A percentile compares a stretch with the other conserved stretches of the same genome.
phyloP scores from a whole-genome alignment of 30 jellyfish, hydroid and myxozoan genomes.

The Chironex yamaguchii region DNA sequence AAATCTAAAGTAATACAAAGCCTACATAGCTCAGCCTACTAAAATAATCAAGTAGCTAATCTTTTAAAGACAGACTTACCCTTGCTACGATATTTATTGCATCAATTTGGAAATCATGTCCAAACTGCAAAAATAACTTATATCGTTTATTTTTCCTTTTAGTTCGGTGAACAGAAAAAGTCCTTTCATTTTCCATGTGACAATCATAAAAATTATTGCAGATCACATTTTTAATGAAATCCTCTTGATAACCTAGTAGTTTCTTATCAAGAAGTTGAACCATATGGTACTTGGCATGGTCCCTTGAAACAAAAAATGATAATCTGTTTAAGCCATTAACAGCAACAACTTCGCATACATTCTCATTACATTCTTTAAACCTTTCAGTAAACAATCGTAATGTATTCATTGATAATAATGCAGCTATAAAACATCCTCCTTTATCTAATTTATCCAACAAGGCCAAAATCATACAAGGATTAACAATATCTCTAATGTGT shows the following conservation, averaged over 20 bases:
- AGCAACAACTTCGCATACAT: neutral
- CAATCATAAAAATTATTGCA: neutral
- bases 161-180: neutral
- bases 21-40: too few relatives aligned
- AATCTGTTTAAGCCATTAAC: neutral
- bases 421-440: neutral
- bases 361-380: neutral
- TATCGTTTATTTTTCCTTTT: neutral
- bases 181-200: neutral
- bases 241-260: neutral
- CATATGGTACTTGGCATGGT: neutral
- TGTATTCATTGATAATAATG: neutral
- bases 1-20: too few relatives aligned
- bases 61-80: too few relatives aligned
- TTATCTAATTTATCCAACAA: neutral
- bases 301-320: neutral
- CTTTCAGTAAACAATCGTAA: neutral
- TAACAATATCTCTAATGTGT: neutral
- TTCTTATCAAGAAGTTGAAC: too few relatives aligned
- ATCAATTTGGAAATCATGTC: neutral
- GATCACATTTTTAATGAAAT: neutral
- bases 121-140: neutral
- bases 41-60: too few relatives aligned
- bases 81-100: neutral
- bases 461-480: neutral